Conservation (phyloP, 2,113 vertebrate species). For the Phaethornis superciliosus region DNA sequence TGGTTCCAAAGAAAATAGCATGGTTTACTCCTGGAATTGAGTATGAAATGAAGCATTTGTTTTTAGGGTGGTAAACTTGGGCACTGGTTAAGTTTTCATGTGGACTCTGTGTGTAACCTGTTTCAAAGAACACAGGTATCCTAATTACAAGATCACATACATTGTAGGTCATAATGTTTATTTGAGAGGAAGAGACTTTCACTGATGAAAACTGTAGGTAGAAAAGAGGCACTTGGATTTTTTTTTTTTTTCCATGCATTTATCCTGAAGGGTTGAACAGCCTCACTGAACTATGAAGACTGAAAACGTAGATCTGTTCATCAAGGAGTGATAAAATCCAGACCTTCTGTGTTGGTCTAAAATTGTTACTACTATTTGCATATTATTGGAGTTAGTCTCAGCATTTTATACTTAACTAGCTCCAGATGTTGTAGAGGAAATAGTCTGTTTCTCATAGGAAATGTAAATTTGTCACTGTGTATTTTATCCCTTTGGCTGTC, state of each 20-base stretch:
- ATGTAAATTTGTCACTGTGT: neutral
- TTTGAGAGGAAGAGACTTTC: neutral
- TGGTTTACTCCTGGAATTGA: neutral
- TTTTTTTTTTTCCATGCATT: neutral
- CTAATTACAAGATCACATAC: neutral
- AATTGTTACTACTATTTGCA: neutral
- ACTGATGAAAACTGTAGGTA: neutral
- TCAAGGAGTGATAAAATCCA: neutral
- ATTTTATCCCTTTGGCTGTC: neutral
- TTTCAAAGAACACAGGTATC: neutral
- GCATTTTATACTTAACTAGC: neutral
- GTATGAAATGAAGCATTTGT: neutral
- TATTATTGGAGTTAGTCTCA: neutral
- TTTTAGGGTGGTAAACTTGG: neutral
- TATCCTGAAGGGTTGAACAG: neutral
- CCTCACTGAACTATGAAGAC: neutral
- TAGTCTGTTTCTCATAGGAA: neutral
- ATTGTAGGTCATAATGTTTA: neutral
- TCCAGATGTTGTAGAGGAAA: neutral
- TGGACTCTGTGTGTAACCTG: neutral
- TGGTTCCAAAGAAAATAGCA: neutral
- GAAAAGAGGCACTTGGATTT: neutral
- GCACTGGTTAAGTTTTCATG: neutral
- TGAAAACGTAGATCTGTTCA: neutral
- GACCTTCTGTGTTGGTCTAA: neutral